Conservation (phyloP, 2,888 invertebrate species). For the Serripes groenlandicus region DNA sequence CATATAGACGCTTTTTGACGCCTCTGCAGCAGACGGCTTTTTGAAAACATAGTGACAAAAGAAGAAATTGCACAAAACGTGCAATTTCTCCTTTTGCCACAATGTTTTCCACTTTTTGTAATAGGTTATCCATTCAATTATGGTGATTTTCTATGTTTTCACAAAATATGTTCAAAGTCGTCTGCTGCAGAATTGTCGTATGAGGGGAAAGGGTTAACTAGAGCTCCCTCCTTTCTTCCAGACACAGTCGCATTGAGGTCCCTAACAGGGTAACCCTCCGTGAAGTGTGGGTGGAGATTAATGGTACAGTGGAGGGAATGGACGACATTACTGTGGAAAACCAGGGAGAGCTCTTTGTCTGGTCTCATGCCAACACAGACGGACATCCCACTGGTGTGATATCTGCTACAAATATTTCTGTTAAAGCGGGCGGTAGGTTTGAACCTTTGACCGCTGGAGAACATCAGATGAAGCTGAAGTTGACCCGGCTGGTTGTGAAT, state of each 20-base stretch:
- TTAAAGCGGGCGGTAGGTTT: constrained; percentile 77
- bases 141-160: no score
- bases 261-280: constrained; percentile 71
- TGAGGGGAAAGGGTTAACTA: background rate
- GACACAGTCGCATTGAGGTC: constrained; percentile 67
- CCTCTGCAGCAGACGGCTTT: no score
- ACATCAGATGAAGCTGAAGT: constrained; percentile 57
- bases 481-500: constrained; percentile 70
- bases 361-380: constrained; percentile 75
- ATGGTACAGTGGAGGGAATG: constrained; percentile 73
- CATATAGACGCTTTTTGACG: no score
- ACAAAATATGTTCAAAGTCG: no score
- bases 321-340: constrained; percentile 75
- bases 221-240: constrained; percentile 25
- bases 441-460: constrained; percentile 72
- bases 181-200: background rate
- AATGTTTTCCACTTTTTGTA: background rate
- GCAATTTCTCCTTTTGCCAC: background rate
- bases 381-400: constrained; percentile 68
- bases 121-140: background rate
- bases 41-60: background rate
- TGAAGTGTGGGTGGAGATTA: constrained; percentile 77
- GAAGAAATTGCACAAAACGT: background rate
- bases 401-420: constrained; percentile 70
- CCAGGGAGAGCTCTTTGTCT: constrained; percentile 73